phyloP scores from a whole-genome alignment of 2,113 vertebrate genomes.

The Sclerurus mexicanus region DNA sequence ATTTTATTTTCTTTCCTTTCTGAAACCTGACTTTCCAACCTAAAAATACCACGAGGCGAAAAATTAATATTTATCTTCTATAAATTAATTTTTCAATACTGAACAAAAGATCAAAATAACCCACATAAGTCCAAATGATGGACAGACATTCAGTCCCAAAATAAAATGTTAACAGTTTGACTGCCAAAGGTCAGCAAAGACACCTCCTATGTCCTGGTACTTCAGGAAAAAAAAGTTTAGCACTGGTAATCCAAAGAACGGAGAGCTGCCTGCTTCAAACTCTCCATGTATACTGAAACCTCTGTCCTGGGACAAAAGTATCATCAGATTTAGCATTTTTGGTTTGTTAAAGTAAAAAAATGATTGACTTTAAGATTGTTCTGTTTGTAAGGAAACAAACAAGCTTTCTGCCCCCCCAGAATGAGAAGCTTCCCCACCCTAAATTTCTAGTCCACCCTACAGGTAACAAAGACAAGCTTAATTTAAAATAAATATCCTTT shows the following conservation, averaged over 20 bases:
- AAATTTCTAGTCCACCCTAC: not conserved
- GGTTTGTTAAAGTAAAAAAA: not conserved
- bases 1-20: not conserved
- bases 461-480: not conserved
- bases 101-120: not conserved
- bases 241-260: not conserved
- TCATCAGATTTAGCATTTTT: not conserved
- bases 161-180: not conserved
- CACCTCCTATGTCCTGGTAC: not conserved
- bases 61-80: not conserved
- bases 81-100: not conserved
- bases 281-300: not conserved
- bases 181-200: not conserved
- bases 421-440: not conserved
- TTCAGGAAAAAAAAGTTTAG: not conserved
- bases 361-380: not conserved
- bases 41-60: not conserved
- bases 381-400: not conserved
- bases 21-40: not conserved
- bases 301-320: not conserved
- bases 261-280: not conserved
- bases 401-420: not conserved
- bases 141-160: not conserved
- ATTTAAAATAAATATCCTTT: not conserved
- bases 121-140: fast-evolving